Percentiles rank a stretch among this genome's conserved stretches.
Evolutionary conservation across 2,113 vertebrate genomes (phyloP).

Genomic region (Narcine bancroftii): DNA sequence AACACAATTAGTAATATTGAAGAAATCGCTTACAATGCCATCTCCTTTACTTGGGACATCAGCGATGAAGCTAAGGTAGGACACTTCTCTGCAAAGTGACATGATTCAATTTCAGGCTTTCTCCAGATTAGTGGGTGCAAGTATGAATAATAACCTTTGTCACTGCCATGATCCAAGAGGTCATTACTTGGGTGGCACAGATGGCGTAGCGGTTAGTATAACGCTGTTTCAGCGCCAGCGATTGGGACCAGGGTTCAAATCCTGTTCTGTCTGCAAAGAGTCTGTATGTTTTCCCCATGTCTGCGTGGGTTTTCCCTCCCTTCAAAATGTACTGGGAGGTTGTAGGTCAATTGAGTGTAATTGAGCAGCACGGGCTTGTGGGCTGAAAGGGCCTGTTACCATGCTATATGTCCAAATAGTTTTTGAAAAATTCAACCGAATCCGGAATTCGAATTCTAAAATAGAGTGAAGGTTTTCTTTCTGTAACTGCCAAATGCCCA

Average conservation of each 20-base stretch:
- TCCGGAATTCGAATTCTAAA: background rate
- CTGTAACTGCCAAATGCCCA: background rate
- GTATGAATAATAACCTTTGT: background rate
- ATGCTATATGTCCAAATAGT: no score
- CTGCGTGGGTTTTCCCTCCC: no score
- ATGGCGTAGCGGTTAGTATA: no score
- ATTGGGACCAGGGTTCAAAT: no score
- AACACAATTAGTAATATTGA: constrained; percentile 97
- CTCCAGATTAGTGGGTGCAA: background rate
- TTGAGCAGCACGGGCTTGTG: no score
- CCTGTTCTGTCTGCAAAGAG: no score
- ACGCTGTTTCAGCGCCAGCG: no score
- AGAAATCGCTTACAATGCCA: constrained; percentile 93
- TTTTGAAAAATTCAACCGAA: background rate
- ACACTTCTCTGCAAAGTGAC: background rate
- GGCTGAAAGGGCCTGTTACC: no score
- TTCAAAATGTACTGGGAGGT: no score
- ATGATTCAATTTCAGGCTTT: background rate
- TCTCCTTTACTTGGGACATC: constrained; percentile 98
- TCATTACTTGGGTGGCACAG: background rate
- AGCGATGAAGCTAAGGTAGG: constrained; percentile 94
- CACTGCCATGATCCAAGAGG: background rate
- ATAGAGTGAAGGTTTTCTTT: background rate
- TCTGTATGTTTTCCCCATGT: no score
- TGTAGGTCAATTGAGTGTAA: no score